These are phyloP conservation scores for Sphaeridia pumilis DNA, from an alignment of 2,888 invertebrate genomes.

Conservation along the genomic window DNA sequence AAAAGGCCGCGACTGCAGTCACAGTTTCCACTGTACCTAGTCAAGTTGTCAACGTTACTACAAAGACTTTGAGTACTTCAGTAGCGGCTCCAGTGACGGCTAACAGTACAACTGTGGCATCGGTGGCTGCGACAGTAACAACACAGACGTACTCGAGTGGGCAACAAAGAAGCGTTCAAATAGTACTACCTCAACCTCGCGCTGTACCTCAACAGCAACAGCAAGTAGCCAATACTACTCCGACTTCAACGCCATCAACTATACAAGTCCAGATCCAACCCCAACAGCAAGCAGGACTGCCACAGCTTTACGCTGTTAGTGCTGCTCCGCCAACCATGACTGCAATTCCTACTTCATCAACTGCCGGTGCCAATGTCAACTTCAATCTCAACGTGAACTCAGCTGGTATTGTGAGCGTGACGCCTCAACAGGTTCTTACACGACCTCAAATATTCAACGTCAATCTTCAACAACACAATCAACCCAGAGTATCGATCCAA, in stretches of 20 bases:
- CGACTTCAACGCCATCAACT: not conserved
- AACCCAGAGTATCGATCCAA: conserved; percentile 5
- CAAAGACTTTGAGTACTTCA: not conserved
- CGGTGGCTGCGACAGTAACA: conserved; percentile 1
- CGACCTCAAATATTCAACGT: conserved; percentile 32
- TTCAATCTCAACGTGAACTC: conserved; percentile 29
- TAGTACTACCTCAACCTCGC: conserved; percentile 4
- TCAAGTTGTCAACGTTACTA: no score
- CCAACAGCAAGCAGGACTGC: conserved; percentile 4
- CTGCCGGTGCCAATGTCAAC: conserved; percentile 23
- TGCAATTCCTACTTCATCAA: conserved; percentile 7
- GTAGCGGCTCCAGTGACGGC: not conserved
- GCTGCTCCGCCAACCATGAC: not conserved
- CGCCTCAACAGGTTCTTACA: conserved; percentile 28
- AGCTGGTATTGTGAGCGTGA: conserved; percentile 19
- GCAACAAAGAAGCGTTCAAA: conserved; percentile 2
- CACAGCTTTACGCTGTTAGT: conserved; percentile 18
- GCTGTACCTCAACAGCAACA: conserved; percentile 15
- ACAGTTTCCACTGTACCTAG: no score
- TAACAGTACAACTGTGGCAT: conserved; percentile 7
- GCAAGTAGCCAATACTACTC: not conserved
- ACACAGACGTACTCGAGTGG: not conserved
- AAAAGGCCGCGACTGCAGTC: no score
- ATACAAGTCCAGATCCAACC: conserved; percentile 15
- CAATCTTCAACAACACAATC: conserved; percentile 20